These are phyloP conservation scores for Cotesia chilonis DNA, from an alignment of 1,140 invertebrate genomes.

Conservation along the genomic window DNA sequence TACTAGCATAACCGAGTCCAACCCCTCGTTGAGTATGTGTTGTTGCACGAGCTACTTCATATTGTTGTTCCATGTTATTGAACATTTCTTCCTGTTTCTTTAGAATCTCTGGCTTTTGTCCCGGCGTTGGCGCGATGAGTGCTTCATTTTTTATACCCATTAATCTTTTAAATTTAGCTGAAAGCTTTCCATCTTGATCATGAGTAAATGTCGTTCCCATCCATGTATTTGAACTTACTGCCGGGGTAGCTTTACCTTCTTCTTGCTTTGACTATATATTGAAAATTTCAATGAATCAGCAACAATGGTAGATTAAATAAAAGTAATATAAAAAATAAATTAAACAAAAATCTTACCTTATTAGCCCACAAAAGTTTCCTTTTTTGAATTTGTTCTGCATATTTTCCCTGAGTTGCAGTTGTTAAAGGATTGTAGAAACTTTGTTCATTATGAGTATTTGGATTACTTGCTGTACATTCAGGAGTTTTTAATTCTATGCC, in stretches of 20 bases:
- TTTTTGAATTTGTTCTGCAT: slow-evolving; percentile 89
- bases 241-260: slow-evolving; percentile 49
- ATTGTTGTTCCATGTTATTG: slow-evolving; percentile 90
- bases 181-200: slow-evolving; percentile 89
- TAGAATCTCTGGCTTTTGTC: slow-evolving; percentile 69
- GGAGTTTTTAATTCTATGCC: slow-evolving; percentile 62
- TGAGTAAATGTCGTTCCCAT: slow-evolving; percentile 84
- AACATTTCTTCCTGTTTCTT: slow-evolving; percentile 93
- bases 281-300: neutral
- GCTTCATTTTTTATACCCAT: slow-evolving; percentile 89
- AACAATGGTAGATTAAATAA: neutral
- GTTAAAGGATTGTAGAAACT: slow-evolving; percentile 84
- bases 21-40: slow-evolving; percentile 94
- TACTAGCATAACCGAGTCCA: slow-evolving; percentile 80
- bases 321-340: slow-evolving; percentile 23
- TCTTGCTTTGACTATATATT: slow-evolving; percentile 51
- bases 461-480: slow-evolving; percentile 42
- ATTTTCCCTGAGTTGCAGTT: slow-evolving; percentile 82
- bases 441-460: slow-evolving; percentile 65
- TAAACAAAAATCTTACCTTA: slow-evolving; percentile 62
- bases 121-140: slow-evolving; percentile 50
- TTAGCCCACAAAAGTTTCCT: slow-evolving; percentile 89
- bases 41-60: slow-evolving; percentile 90
- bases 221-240: slow-evolving; percentile 73
- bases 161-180: slow-evolving; percentile 93